A percentile compares a stretch with the other conserved stretches of the same genome.
Conservation (phyloP, 2,113 vertebrate genomes). For the Meriones unguiculatus region DNA sequence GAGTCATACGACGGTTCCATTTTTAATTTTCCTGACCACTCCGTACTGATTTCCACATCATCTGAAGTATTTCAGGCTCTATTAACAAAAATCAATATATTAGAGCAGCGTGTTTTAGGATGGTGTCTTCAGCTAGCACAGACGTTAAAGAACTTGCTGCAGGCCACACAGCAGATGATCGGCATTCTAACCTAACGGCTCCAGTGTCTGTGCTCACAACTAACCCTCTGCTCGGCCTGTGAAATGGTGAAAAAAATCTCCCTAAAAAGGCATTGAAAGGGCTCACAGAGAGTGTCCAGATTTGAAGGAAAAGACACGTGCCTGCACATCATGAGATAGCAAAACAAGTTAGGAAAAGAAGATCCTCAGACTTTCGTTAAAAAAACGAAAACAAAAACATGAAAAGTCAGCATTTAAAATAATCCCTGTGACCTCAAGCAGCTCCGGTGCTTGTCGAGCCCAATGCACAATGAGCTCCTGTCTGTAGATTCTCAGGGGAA, state of each 20-base stretch:
- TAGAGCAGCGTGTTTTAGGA: neutral
- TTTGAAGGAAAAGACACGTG: neutral
- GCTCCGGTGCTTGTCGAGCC: neutral
- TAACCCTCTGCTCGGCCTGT: neutral
- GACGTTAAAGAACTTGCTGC: neutral
- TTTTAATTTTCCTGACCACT: neutral
- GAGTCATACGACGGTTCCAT: too few species aligned
- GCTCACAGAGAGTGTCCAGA: neutral
- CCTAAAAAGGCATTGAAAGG: neutral
- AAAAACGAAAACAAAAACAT: too few species aligned
- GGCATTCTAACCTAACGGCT: neutral
- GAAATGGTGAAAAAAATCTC: neutral
- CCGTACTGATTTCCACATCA: neutral
- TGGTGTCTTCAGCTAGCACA: neutral
- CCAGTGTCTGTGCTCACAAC: neutral
- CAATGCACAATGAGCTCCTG: neutral
- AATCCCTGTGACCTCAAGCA: neutral
- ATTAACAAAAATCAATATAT: neutral
- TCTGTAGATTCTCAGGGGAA: slow-evolving; percentile 2
- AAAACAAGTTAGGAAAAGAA: slow-evolving; percentile 44
- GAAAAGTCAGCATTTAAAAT: slow-evolving; percentile 15
- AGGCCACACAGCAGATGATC: neutral
- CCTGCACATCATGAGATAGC: neutral
- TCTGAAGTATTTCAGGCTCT: neutral
- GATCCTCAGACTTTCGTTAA: neutral